phyloP scores from a whole-genome alignment of 2,888 invertebrate species.

The Clitarchus hookeri region DNA sequence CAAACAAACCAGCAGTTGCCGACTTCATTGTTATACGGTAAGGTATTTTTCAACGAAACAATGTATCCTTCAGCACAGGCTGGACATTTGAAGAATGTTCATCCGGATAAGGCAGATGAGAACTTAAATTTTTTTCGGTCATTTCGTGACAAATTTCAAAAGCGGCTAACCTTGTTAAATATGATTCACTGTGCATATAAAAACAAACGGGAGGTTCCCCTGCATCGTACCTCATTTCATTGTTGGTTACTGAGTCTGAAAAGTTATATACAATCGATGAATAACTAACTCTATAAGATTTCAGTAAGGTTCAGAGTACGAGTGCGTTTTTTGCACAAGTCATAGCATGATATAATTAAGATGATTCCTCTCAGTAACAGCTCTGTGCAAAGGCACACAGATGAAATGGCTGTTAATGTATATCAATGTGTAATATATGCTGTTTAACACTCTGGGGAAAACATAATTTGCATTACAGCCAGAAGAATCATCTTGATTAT shows the following conservation, averaged over 20 bases:
- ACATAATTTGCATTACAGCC: not conserved
- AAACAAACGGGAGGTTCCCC: not conserved
- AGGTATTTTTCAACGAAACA: not conserved
- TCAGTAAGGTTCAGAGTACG: not conserved
- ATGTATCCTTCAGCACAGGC: not conserved
- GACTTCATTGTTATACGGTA: too few species aligned
- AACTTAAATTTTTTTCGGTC: slow-evolving; percentile 10
- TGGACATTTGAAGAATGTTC: not conserved
- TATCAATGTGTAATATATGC: too few species aligned
- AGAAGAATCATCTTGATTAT: not conserved
- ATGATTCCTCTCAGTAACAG: not conserved
- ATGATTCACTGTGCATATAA: not conserved
- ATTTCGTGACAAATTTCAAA: not conserved
- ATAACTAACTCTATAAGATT: not conserved
- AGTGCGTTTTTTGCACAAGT: not conserved
- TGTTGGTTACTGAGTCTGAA: not conserved
- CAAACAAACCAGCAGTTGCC: too few species aligned
- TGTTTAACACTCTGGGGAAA: not conserved
- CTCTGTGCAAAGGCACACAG: not conserved
- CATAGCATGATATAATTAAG: not conserved
- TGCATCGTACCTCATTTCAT: not conserved
- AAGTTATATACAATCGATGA: not conserved
- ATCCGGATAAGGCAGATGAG: not conserved
- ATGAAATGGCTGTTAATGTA: slow-evolving; percentile 12
- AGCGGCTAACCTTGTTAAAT: not conserved